These are phyloP conservation scores for Neoaliturus tenellus DNA, from an alignment of 2,888 invertebrate species.

Conservation along the genomic window DNA sequence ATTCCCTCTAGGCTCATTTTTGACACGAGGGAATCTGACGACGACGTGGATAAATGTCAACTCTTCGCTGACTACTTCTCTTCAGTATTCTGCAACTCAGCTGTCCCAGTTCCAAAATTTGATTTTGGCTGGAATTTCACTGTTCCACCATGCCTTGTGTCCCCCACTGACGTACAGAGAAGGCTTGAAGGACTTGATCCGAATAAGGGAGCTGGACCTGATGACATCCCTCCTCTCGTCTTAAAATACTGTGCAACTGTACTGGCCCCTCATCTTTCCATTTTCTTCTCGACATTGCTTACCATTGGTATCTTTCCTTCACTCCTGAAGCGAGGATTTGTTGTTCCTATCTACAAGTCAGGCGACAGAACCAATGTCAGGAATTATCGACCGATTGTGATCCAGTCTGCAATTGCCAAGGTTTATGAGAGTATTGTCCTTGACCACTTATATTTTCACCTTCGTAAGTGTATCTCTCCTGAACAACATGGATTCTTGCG, in stretches of 20 bases:
- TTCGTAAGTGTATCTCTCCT: neutral
- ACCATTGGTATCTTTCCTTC: neutral
- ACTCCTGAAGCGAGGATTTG: neutral
- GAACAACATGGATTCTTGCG: conserved; percentile 26
- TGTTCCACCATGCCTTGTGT: neutral
- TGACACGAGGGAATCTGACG: neutral
- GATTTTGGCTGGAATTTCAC: conserved; percentile 1
- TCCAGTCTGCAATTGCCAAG: conserved; percentile 33
- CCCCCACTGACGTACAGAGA: neutral
- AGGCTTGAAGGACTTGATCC: neutral
- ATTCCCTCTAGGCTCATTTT: neutral
- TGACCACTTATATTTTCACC: conserved; percentile 8
- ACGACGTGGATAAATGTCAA: neutral
- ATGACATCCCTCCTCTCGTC: conserved; percentile 23
- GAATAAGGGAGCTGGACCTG: neutral
- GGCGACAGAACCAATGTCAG: conserved; percentile 9
- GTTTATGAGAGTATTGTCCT: conserved; percentile 12
- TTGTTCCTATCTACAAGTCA: conserved; percentile 32
- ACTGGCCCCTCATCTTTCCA: neutral
- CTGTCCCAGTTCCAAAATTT: neutral
- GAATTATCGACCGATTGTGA: conserved; percentile 3
- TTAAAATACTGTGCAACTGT: conserved; percentile 19
- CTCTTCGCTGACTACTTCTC: conserved; percentile 30
- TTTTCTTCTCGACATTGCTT: neutral
- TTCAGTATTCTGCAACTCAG: neutral